phyloP scores from a whole-genome alignment of 2,888 invertebrate species.

The Andrena marginata region DNA sequence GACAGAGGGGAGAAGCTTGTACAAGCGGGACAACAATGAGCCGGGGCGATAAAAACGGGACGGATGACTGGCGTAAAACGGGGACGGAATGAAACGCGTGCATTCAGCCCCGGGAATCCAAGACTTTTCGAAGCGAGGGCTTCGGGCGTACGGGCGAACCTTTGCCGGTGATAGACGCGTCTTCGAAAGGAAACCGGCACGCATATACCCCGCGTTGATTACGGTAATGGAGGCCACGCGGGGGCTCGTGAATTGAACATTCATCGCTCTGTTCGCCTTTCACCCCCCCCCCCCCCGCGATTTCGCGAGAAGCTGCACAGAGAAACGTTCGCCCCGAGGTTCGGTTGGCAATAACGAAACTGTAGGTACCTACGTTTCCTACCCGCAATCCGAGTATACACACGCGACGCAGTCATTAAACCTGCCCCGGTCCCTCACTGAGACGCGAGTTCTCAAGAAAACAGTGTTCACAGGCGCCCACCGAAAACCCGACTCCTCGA shows the following conservation, averaged over 20 bases:
- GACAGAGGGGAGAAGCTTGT: background rate
- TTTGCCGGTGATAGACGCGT: constrained; percentile 43
- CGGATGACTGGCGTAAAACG: constrained; percentile 47
- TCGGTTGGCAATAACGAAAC: background rate
- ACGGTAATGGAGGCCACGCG: constrained; percentile 42
- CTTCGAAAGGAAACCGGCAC: constrained; percentile 44
- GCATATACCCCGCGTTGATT: constrained; percentile 20
- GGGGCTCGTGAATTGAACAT: constrained; percentile 30
- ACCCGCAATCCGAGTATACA: too few relatives aligned
- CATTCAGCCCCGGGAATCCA: constrained; percentile 45
- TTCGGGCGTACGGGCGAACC: constrained; percentile 40
- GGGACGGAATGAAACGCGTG: constrained; percentile 46
- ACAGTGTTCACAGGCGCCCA: too few relatives aligned
- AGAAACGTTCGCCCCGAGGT: background rate
- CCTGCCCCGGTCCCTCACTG: too few relatives aligned
- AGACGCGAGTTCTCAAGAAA: too few relatives aligned
- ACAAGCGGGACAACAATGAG: constrained; percentile 26
- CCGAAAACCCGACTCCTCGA: too few relatives aligned
- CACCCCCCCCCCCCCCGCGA: background rate
- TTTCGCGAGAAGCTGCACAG: background rate
- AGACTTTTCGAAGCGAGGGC: constrained; percentile 50
- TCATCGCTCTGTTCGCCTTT: constrained; percentile 10
- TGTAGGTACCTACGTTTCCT: too few relatives aligned
- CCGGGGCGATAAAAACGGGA: constrained; percentile 42
- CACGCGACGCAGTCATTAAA: too few relatives aligned